Conservation (phyloP, 2,797 vertebrate species). For the Argya squamiceps region DNA sequence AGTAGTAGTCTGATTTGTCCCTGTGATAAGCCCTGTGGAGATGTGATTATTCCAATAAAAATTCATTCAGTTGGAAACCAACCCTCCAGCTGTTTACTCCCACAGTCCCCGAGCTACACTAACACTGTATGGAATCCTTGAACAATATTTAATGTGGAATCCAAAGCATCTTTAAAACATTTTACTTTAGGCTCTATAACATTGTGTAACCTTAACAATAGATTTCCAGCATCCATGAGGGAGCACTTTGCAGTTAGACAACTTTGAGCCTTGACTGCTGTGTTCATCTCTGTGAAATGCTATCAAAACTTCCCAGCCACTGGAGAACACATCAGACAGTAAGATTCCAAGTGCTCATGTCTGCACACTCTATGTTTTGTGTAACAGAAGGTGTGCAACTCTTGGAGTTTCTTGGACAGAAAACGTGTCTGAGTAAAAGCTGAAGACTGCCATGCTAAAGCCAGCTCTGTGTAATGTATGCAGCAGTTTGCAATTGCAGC, state of each 20-base stretch:
- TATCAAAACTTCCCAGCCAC: not conserved
- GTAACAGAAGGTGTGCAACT: not conserved
- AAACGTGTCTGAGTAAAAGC: not conserved
- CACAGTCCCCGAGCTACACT: slow-evolving; percentile 76
- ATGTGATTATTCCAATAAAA: slow-evolving; percentile 84
- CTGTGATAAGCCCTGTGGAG: slow-evolving; percentile 79
- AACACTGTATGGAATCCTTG: slow-evolving; percentile 68
- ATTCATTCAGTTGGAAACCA: slow-evolving; percentile 81
- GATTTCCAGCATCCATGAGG: slow-evolving; percentile 12
- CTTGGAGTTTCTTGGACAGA: not conserved
- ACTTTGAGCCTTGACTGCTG: not conserved
- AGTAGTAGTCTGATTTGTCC: slow-evolving; percentile 77
- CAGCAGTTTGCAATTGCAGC: slow-evolving; percentile 38
- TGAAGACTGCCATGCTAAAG: not conserved
- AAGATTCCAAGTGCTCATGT: not conserved
- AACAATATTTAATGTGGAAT: slow-evolving; percentile 68
- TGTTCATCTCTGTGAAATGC: not conserved
- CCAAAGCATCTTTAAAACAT: slow-evolving; percentile 61
- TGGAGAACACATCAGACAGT: not conserved
- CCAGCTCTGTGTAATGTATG: slow-evolving; percentile 1
- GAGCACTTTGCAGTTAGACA: not conserved
- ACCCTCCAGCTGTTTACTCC: slow-evolving; percentile 83
- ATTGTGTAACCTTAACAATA: slow-evolving; percentile 44
- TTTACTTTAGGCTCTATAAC: slow-evolving; percentile 24
- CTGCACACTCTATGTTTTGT: not conserved